Percentiles rank a stretch among this genome's conserved stretches.
phyloP scores from a whole-genome alignment of 2,888 invertebrate genomes.

The Acleris holmiana region DNA sequence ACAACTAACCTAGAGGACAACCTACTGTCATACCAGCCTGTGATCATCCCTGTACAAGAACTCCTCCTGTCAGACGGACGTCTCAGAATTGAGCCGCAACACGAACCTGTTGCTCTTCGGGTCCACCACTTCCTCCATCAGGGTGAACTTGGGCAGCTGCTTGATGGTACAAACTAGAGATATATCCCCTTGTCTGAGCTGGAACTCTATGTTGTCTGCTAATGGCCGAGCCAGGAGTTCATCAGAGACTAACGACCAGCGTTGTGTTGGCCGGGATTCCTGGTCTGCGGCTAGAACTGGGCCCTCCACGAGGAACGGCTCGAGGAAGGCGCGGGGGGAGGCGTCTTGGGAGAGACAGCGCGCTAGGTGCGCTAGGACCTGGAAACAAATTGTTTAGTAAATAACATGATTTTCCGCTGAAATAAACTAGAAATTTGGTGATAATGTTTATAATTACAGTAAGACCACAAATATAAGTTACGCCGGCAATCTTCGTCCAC shows the following conservation, averaged over 20 bases:
- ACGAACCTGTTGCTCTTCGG: slow-evolving; percentile 98
- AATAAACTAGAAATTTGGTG: no score
- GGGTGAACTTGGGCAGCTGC: slow-evolving; percentile 95
- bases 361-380: slow-evolving; percentile 93
- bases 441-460: no score
- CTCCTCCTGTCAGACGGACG: slow-evolving; percentile 93
- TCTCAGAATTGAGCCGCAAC: slow-evolving; percentile 96
- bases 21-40: slow-evolving; percentile 74
- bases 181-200: slow-evolving; percentile 96
- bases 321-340: slow-evolving; percentile 97
- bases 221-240: slow-evolving; percentile 94
- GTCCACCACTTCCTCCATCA: slow-evolving; percentile 98
- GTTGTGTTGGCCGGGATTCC: slow-evolving; percentile 92
- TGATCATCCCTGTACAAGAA: slow-evolving; percentile 56
- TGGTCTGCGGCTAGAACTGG: slow-evolving; percentile 94
- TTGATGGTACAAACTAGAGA: slow-evolving; percentile 94
- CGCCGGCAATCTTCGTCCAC: no score
- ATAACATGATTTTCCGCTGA: no score
- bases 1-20: slow-evolving; percentile 52
- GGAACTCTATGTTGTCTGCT: slow-evolving; percentile 93
- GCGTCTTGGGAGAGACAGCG: slow-evolving; percentile 96
- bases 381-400: slow-evolving; percentile 17
- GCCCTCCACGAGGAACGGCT: slow-evolving; percentile 94
- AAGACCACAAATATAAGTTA: no score
- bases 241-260: slow-evolving; percentile 98